Percentiles rank a stretch among this genome's conserved stretches.
These are phyloP conservation scores for Polyommatus iphigenia DNA, from an alignment of 2,888 invertebrate species.

Conservation along the genomic window DNA sequence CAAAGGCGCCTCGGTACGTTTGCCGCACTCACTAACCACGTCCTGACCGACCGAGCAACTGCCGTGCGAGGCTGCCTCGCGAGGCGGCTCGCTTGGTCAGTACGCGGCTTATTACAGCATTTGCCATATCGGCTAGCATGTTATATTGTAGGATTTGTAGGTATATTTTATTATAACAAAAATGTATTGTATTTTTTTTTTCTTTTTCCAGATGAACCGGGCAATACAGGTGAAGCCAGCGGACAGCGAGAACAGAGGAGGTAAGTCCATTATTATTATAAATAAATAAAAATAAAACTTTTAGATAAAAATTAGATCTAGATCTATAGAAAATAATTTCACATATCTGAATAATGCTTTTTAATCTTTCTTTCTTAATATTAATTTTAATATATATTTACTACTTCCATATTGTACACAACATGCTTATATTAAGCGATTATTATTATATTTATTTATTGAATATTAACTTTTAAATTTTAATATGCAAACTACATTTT, in stretches of 20 bases:
- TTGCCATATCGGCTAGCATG: too few species aligned
- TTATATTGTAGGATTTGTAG: not conserved
- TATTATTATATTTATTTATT: not conserved
- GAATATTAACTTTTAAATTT: not conserved
- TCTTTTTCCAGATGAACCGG: constrained; percentile 99
- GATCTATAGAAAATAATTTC: not conserved
- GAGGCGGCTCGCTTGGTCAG: too few species aligned
- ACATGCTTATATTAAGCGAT: not conserved
- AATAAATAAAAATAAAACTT: constrained; percentile 11
- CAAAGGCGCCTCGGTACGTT: too few species aligned
- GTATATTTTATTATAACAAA: not conserved
- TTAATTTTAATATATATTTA: not conserved
- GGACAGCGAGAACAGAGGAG: constrained; percentile 99
- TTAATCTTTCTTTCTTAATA: not conserved
- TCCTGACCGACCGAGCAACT: too few species aligned
- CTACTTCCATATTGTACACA: not conserved
- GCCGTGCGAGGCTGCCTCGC: too few species aligned
- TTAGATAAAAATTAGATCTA: not conserved
- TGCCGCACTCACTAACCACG: too few species aligned
- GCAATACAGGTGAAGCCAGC: constrained; percentile 99
- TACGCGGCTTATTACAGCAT: too few species aligned
- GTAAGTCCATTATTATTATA: constrained; percentile 73
- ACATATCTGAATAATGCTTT: not conserved
- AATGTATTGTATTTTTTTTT: constrained; percentile 45
- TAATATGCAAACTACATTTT: not conserved